Evolutionary conservation across 2,113 vertebrate genomes (phyloP), one percentile per base, ranked within the genome.

Genomic region (Calidris pugnax): DNA sequence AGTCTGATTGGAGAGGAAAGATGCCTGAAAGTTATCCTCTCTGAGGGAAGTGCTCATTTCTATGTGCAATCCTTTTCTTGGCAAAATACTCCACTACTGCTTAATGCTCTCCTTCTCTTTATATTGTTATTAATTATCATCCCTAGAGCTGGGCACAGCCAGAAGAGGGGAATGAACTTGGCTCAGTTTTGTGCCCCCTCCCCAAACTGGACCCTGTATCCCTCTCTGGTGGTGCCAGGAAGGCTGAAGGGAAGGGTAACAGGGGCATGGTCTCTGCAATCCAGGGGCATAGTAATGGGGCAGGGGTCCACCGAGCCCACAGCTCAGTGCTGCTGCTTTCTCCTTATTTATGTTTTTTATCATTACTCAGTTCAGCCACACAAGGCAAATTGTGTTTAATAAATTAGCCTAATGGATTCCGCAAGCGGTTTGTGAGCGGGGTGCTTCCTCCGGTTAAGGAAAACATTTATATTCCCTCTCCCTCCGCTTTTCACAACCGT

Each of bases 321-420:
- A 9, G 48, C 41, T 85, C 30, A 23, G 56, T 88, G 63, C 75
- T 53, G 30, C 75, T 47, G 74, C 69, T 95, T 97, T 97, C 98
- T 97, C 94, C 95, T 95, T 96, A 97, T 97, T 96, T 97, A 95
- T 98, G 95, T 80, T 98, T 98, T 98, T 97, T 98, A 98, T 98
- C 98, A 98, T 99, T 98, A 98, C 98, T 98, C 98, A 98, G 98
- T 98, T 98, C 98, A 99, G 98, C 98, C 98, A 98, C 98, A 99
- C 98, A 98, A 98, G 98, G 98, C 98, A 99, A 99, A 99, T 98
- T 98, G 98, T 98, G 97, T 98, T 99, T 99, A 99, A 99, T 99
- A 99, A 99, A 99, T 99, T 98, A 99, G 98, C 98, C 98, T 99
- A 99, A 99, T 99, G 99, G 98, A 99, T 99, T 98, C 98, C 93